Evolutionary conservation across 2,888 invertebrate genomes (phyloP).

Genomic region (Ochropleura leucogaster): DNA sequence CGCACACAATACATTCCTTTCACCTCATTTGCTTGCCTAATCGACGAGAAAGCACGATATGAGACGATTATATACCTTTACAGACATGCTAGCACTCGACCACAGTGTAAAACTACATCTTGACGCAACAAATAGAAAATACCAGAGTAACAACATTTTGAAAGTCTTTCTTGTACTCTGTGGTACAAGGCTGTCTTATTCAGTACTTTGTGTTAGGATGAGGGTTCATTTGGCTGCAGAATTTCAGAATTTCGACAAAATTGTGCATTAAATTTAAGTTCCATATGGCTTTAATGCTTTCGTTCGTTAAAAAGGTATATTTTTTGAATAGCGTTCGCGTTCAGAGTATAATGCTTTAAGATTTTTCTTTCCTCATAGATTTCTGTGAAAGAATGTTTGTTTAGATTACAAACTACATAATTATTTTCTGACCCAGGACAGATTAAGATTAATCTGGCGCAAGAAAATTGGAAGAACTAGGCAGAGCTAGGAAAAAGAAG

Average conservation of each 20-base stretch:
- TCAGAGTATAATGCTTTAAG: not conserved
- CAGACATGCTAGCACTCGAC: constrained; percentile 51
- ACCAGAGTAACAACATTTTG: constrained; percentile 19
- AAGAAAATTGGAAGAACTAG: too few relatives aligned
- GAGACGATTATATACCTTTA: constrained; percentile 74
- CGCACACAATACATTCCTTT: constrained; percentile 77
- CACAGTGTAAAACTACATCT: constrained; percentile 58
- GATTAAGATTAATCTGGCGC: too few relatives aligned
- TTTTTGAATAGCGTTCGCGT: constrained; percentile 25
- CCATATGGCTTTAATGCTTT: constrained; percentile 69
- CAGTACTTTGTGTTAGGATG: constrained; percentile 53
- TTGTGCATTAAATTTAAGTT: constrained; percentile 73
- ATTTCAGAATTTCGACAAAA: constrained; percentile 70
- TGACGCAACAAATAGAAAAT: not conserved
- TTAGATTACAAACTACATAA: not conserved
- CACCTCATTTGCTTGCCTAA: constrained; percentile 82
- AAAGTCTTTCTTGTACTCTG: constrained; percentile 50
- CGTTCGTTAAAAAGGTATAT: constrained; percentile 65
- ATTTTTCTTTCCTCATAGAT: constrained; percentile 1
- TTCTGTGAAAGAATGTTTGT: not conserved
- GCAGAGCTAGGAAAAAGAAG: too few relatives aligned
- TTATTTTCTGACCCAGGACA: too few relatives aligned
- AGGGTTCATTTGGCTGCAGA: constrained; percentile 70
- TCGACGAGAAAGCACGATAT: constrained; percentile 83
- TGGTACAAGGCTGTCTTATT: constrained; percentile 45